Conservation (phyloP, 23 tunicate species). For the Pegea sp. region DNA sequence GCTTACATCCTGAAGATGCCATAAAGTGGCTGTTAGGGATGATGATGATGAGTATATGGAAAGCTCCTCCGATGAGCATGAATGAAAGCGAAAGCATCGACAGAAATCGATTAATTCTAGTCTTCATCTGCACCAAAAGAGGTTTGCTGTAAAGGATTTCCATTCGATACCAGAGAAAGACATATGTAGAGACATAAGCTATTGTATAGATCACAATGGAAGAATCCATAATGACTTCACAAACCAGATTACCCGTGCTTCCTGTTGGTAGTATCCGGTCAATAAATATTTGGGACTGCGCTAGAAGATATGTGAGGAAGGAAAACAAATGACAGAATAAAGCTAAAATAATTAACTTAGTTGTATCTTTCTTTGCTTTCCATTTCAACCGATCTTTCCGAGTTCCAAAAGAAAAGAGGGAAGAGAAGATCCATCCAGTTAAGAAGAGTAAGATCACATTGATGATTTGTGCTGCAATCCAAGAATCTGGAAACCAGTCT, state of each 20-base stretch:
- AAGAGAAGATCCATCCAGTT: too few relatives aligned
- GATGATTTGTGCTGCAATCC: too few relatives aligned
- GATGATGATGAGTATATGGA: not conserved
- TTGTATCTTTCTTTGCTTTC: too few relatives aligned
- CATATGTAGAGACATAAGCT: not conserved
- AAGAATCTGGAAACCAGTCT: too few relatives aligned
- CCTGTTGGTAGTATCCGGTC: too few relatives aligned
- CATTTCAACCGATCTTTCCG: too few relatives aligned
- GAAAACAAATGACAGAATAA: too few relatives aligned
- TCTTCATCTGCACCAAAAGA: not conserved
- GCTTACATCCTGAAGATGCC: not conserved
- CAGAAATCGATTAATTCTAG: not conserved
- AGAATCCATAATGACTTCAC: not conserved
- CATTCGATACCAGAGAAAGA: not conserved
- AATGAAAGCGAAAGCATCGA: not conserved
- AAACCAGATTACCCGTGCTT: not conserved
- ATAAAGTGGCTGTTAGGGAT: not conserved
- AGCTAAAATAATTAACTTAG: too few relatives aligned
- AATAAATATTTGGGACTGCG: too few relatives aligned
- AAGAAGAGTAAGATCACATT: too few relatives aligned
- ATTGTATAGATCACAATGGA: not conserved
- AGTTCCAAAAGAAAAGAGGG: too few relatives aligned
- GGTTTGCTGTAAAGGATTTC: not conserved
- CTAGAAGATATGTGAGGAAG: too few relatives aligned
- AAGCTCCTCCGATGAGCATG: not conserved